A percentile compares a stretch with the other conserved stretches of the same genome.
phyloP scores from a whole-genome alignment of 1,140 invertebrate genomes.

The Eubasilissa regina region DNA sequence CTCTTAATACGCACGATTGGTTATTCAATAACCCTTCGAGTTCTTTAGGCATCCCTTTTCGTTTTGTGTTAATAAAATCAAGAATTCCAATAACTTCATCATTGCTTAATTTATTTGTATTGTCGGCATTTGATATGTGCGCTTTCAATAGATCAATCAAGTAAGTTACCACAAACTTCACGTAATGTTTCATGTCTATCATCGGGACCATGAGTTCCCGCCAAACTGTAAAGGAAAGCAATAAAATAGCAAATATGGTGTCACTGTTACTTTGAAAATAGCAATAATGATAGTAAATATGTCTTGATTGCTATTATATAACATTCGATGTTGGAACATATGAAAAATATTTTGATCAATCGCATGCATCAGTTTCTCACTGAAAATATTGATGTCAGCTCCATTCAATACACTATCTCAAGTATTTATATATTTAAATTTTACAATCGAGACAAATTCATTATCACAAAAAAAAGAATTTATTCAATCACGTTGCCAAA shows the following conservation, averaged over 20 bases:
- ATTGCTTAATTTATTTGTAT: conserved; percentile 31
- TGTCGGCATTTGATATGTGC: conserved; percentile 64
- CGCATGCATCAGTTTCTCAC: no score
- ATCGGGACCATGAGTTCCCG: conserved; percentile 85
- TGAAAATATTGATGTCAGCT: no score
- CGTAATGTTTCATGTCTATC: conserved; percentile 81
- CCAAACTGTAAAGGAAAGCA: conserved; percentile 76
- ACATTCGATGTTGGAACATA: no score
- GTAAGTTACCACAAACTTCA: conserved; percentile 80
- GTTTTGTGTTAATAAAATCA: conserved; percentile 51
- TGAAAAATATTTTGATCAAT: no score
- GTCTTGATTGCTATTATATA: no score
- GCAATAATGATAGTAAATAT: no score
- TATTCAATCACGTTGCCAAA: no score
- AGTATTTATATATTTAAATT: no score
- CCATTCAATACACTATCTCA: no score
- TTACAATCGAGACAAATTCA: no score
- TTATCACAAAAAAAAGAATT: no score
- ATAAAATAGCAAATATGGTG: neutral
- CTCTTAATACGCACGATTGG: conserved; percentile 50
- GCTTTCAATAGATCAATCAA: conserved; percentile 77
- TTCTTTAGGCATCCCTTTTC: conserved; percentile 51
- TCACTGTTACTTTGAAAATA: no score
- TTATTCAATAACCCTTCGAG: conserved; percentile 41
- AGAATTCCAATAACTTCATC: conserved; percentile 44